These are phyloP conservation scores for Salvator merianae DNA, from an alignment of 2,113 vertebrate genomes.

Conservation along the genomic window DNA sequence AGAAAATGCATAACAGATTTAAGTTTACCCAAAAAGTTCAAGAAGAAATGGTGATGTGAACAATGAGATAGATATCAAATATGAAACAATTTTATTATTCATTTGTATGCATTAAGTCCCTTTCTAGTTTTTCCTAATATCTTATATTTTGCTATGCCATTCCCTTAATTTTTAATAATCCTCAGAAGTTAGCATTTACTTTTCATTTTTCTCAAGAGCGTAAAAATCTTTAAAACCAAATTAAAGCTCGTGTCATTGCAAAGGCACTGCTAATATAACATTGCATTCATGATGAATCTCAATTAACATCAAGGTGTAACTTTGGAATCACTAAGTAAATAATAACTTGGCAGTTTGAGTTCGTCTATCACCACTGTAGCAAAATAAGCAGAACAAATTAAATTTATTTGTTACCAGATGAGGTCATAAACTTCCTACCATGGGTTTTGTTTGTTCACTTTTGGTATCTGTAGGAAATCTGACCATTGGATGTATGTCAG, in stretches of 20 bases:
- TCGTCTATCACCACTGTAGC: conserved; percentile 16
- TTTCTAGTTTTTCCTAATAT: not conserved
- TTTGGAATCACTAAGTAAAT: conserved; percentile 70
- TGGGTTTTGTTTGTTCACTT: not conserved
- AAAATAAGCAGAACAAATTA: conserved; percentile 45
- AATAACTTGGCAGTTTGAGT: conserved; percentile 54
- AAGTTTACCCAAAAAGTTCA: not conserved
- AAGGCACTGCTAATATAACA: conserved; percentile 73
- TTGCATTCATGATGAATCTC: conserved; percentile 77
- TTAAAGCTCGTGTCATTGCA: conserved; percentile 67
- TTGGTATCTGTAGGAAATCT: not conserved
- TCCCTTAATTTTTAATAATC: conserved; percentile 34
- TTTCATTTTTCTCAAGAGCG: conserved; percentile 54
- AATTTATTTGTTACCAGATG: conserved; percentile 8
- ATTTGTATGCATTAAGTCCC: conserved; percentile 15
- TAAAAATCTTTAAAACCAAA: conserved; percentile 52
- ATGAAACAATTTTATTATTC: not conserved
- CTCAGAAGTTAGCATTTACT: conserved; percentile 34
- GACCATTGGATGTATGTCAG: not conserved
- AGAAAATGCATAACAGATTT: not conserved
- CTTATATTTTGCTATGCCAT: not conserved
- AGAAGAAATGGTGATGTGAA: not conserved
- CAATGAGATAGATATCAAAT: not conserved
- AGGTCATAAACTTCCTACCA: not conserved
- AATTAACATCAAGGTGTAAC: conserved; percentile 72